Base-by-base conservation (phyloP, 2,888 invertebrate species). In the Acleris sparsana region DNA sequence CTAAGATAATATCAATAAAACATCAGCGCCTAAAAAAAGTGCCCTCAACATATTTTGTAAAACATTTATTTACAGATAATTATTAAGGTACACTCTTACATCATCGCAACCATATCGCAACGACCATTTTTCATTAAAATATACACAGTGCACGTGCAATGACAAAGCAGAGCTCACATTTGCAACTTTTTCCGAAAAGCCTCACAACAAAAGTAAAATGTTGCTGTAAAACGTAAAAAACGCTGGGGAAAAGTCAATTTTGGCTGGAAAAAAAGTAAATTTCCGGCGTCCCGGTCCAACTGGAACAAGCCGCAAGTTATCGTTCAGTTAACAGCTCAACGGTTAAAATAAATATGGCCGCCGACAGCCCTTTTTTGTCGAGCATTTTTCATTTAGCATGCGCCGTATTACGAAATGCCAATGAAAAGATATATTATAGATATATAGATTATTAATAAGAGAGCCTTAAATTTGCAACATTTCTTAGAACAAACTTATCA, bases 251-350 rank as follows among this genome's bases (percentile, higher is more conserved):
- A 55, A 65, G 13, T 18, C 59, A 55, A 55, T 60, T 60, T 59
- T 39, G 20, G 44, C n/a, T 5, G 39, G 13, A 43, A 64, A 33
- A n/a, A 55, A 60, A 65, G 18, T 39, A 44, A 60, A 61, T 33
- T 60, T 59, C 44, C 46, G 48, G 13, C 59, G 53, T 44, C 43
- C 48, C 53, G 56, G n/a, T 67, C 43, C 39, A 7, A 59, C 44
- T 44, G 33, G 43, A 46, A 58, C 53, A 55, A 55, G 55, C 63
- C 58, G 33, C 67, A 67, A 61, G 68, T 63, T 70, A 70, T 70
- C 70, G 61, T 57, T 43, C 58, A 53, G 64, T 68, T 69, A 39
- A 57, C 67, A 59, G 62, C 52, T 65, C 63, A 58, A 39, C 64
- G 62, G 56, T 48, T 60, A 62, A 60, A 64, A 63, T 62, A 64